Evolutionary conservation across 2,113 vertebrate species (phyloP), one percentile per base, ranked within the genome.

Genomic region (Axis porcinus): DNA sequence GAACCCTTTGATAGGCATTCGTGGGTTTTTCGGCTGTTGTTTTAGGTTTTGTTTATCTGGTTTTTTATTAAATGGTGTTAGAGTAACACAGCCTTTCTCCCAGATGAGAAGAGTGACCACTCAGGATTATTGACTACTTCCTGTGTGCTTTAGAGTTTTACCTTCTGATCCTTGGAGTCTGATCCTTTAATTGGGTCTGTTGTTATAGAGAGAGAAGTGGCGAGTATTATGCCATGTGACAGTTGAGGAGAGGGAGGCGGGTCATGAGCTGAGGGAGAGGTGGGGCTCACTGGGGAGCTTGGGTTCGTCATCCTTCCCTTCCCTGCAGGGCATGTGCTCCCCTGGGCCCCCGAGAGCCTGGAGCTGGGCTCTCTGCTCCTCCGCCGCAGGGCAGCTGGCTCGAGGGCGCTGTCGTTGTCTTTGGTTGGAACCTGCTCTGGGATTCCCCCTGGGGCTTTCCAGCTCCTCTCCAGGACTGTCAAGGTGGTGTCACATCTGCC

Each of bases 401-500:
- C 33, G 43, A 45, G 52, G 62, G 54, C 30, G 3, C 27, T 52
- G 36, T 43, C 57, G 0, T 5, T 43, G 13, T 50, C 55, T 15
- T 52, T 52, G 52, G 52, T 43, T 76, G 62, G 94, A 62, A 52
- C 40, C 25, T 19, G 13, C 85, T 25, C 7, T 54, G 95, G 97
- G 86, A 27, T 70, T 96, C 85, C 96, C 92, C 95, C 95, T 93
- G 98, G 96, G 95, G 30, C 74, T 96, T 97, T 87, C 95, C 91
- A 85, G 52, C n/a, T 43, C 52, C 62, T 79, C 52, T 9, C 50
- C 30, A 11, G 40, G 33, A n/a, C 36, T 8, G 3, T 33, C 27
- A n/a, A 19, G 10, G n/a, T 64, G 25, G 27, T 40, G 67, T 25
- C 43, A 16, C 30, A 17, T 88, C 58, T 89, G 85, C 89, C 52